Percentiles rank a stretch among this genome's conserved stretches.
Conservation (phyloP, 2,797 vertebrate species). For the Anniella stebbinsi region DNA sequence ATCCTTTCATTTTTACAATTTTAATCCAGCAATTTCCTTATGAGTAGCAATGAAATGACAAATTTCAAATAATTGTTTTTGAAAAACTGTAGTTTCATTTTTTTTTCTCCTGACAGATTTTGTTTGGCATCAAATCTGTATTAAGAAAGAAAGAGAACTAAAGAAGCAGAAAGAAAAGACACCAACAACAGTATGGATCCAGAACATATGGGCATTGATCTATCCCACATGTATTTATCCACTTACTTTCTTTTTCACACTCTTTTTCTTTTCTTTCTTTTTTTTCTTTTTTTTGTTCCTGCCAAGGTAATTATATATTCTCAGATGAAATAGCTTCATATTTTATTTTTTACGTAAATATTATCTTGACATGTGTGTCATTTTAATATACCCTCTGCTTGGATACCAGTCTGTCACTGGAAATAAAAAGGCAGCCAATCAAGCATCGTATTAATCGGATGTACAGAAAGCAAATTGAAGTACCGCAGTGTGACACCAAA, state of each 20-base stretch:
- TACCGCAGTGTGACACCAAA: background rate
- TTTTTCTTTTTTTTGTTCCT: background rate
- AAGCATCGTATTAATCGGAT: background rate
- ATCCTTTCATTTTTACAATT: background rate
- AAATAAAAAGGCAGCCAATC: conserved; percentile 1
- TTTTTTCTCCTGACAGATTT: background rate
- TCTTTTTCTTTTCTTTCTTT: too few relatives aligned
- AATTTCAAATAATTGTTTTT: background rate
- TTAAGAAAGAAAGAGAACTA: background rate
- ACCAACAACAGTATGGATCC: background rate
- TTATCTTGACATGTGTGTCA: background rate
- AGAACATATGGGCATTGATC: background rate
- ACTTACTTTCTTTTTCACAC: background rate
- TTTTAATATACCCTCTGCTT: background rate
- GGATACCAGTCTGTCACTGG: background rate
- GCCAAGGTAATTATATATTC: background rate
- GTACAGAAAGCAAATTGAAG: background rate
- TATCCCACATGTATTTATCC: background rate
- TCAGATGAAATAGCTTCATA: background rate
- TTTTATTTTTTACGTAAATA: background rate
- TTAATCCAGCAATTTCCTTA: background rate
- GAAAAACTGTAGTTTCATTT: too few relatives aligned
- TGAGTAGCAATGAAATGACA: background rate
- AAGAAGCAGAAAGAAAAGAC: fast-evolving
- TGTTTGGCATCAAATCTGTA: background rate